phyloP scores from a whole-genome alignment of 2,113 vertebrate genomes.

The Diadophis punctatus region DNA sequence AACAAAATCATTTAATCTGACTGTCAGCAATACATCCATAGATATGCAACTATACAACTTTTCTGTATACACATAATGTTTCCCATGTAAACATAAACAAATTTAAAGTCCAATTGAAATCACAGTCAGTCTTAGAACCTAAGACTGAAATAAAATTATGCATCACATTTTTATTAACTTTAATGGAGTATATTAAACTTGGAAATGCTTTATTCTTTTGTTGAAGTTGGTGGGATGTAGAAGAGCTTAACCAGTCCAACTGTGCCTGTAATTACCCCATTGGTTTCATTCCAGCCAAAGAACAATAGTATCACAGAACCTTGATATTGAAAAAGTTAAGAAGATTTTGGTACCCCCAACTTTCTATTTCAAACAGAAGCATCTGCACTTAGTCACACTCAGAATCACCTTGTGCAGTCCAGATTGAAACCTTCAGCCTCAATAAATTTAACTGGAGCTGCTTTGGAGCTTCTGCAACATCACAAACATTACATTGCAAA shows the following conservation, averaged over 20 bases:
- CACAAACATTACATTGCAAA: background rate
- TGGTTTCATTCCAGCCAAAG: background rate
- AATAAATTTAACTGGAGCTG: background rate
- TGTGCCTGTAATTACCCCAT: background rate
- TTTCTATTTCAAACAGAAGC: background rate
- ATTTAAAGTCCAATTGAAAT: background rate
- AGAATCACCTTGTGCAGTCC: background rate
- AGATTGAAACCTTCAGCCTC: background rate
- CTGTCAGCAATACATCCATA: background rate
- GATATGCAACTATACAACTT: background rate
- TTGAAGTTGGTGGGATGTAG: background rate
- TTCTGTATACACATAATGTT: fast-evolving
- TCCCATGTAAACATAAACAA: background rate
- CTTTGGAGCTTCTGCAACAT: background rate
- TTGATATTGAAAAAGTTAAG: background rate
- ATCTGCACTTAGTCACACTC: background rate
- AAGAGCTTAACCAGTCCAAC: background rate
- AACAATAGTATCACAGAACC: background rate
- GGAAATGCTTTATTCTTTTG: background rate
- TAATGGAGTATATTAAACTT: background rate
- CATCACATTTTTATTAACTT: background rate
- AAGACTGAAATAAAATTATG: background rate
- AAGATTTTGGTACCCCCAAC: background rate
- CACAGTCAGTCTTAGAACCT: background rate
- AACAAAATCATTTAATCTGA: background rate